A percentile compares a stretch with the other conserved stretches of the same genome.
phyloP scores from a whole-genome alignment of 1,140 invertebrate species.

The Drosophila dunni region DNA sequence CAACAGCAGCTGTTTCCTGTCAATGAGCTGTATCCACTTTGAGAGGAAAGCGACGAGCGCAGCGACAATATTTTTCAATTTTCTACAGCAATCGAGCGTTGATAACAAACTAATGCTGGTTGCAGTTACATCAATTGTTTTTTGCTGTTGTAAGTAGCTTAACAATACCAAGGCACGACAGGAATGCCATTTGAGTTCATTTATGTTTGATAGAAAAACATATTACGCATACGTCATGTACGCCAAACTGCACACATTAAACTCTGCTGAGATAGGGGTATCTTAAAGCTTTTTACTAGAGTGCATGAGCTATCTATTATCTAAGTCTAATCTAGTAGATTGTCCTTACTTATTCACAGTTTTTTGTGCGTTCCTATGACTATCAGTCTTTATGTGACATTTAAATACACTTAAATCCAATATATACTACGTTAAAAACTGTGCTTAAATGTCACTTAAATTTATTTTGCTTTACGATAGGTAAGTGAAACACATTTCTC shows the following conservation, averaged over 20 bases:
- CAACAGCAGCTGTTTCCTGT: slow-evolving; percentile 33
- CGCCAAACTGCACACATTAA: slow-evolving; percentile 17
- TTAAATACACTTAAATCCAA: background rate
- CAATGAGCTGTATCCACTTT: slow-evolving; percentile 47
- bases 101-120: slow-evolving; percentile 79
- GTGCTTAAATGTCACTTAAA: background rate
- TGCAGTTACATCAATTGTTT: slow-evolving; percentile 48
- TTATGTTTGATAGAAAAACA: slow-evolving; percentile 22
- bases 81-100: slow-evolving; percentile 79
- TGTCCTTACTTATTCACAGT: background rate
- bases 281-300: slow-evolving; percentile 10
- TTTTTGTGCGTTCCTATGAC: background rate
- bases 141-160: slow-evolving; percentile 25
- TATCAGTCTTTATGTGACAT: background rate
- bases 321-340: background rate
- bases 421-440: background rate
- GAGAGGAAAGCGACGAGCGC: slow-evolving; percentile 30
- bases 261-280: slow-evolving; percentile 6
- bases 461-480: background rate
- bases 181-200: slow-evolving; percentile 39
- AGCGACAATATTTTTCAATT: slow-evolving; percentile 81
- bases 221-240: slow-evolving; percentile 40
- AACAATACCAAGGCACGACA: slow-evolving; percentile 29
- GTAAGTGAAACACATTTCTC: slow-evolving; percentile 13
- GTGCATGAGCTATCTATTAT: slow-evolving; percentile 5